Evolutionary conservation across 2,113 vertebrate genomes (phyloP).

Genomic region (Megaptera novaeangliae): DNA sequence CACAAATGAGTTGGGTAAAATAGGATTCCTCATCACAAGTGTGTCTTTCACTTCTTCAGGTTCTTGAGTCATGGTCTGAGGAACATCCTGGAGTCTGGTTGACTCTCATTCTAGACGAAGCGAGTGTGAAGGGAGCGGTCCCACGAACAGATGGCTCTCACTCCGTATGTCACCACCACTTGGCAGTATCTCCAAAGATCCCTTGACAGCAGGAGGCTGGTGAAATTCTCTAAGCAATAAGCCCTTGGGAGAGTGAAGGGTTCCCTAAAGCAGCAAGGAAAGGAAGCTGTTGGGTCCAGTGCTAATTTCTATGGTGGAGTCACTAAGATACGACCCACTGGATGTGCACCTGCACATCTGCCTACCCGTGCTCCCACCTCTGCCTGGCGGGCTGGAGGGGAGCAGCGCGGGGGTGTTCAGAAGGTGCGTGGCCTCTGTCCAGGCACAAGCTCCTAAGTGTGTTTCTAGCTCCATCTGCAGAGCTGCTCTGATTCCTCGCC

Average conservation of each 20-base stretch:
- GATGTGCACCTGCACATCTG: too few relatives aligned
- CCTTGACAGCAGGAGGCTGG: background rate
- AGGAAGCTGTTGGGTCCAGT: background rate
- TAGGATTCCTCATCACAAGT: background rate
- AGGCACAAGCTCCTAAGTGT: accelerated
- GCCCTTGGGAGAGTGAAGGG: background rate
- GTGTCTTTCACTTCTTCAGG: background rate
- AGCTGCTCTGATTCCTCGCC: background rate
- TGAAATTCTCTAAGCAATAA: background rate
- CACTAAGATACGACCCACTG: background rate
- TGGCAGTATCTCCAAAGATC: background rate
- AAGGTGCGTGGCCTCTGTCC: background rate
- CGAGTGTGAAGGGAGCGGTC: background rate
- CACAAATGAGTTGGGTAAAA: background rate
- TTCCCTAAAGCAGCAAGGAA: background rate
- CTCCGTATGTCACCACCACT: too few relatives aligned
- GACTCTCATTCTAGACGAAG: background rate
- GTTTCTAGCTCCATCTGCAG: background rate
- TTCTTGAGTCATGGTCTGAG: background rate
- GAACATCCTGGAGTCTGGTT: background rate
- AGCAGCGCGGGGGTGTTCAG: background rate
- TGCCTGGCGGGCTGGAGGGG: background rate
- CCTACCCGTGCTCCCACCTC: background rate
- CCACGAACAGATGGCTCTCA: background rate
- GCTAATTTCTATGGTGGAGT: background rate